Percentiles rank a stretch among this genome's conserved stretches.
These are phyloP conservation scores for Mythimna loreyi DNA, from an alignment of 2,888 invertebrate species.

Conservation along the genomic window DNA sequence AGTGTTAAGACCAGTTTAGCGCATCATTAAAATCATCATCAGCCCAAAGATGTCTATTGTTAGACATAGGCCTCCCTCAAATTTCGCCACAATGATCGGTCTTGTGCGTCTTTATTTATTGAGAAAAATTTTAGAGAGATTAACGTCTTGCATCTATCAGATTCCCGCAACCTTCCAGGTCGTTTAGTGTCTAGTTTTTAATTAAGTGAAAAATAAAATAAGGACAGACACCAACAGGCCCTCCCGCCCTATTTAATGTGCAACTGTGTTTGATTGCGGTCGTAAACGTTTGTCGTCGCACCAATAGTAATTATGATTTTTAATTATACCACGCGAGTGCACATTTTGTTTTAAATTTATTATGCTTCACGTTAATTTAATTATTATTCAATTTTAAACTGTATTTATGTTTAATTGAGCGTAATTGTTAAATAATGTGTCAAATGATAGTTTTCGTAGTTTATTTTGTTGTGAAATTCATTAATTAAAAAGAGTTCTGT, in stretches of 20 bases:
- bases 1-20: not conserved
- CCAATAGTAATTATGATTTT: conserved; percentile 81
- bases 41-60: too few relatives aligned
- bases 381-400: conserved; percentile 65
- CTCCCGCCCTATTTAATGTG: conserved; percentile 77
- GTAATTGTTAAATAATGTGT: conserved; percentile 61
- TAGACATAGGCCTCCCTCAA: too few relatives aligned
- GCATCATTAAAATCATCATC: too few relatives aligned
- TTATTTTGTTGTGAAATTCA: conserved; percentile 18
- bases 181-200: too few relatives aligned
- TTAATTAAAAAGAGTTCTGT: conserved; percentile 21
- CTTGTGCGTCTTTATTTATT: too few relatives aligned
- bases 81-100: too few relatives aligned
- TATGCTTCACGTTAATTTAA: conserved; percentile 66
- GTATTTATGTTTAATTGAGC: conserved; percentile 59
- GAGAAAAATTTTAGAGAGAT: too few relatives aligned
- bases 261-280: conserved; percentile 89
- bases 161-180: too few relatives aligned
- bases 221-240: conserved; percentile 20
- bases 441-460: conserved; percentile 38
- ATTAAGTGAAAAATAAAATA: not conserved
- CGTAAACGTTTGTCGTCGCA: conserved; percentile 72
- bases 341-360: conserved; percentile 68
- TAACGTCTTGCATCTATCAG: too few relatives aligned
- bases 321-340: conserved; percentile 73